Conservation (phyloP, 2,797 vertebrate genomes). For the Pitangus sulphuratus region DNA sequence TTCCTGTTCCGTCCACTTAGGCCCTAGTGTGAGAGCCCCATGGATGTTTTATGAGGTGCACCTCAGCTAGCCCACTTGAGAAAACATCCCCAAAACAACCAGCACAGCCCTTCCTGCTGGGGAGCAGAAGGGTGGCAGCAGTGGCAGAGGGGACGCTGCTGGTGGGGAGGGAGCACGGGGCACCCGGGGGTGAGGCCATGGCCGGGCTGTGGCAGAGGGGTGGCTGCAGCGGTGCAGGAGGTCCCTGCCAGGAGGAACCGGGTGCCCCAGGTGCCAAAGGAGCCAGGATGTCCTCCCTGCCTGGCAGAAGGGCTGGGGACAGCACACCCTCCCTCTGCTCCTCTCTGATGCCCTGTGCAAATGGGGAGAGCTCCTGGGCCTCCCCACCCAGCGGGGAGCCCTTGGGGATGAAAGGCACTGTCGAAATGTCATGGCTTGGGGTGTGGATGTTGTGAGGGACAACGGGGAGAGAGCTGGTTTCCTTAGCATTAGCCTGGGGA, state of each 20-base stretch:
- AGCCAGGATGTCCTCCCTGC: neutral
- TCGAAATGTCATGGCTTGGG: neutral
- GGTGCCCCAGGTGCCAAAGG: neutral
- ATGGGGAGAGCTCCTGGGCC: neutral
- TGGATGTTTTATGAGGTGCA: neutral
- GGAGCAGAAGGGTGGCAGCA: neutral
- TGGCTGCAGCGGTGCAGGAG: neutral
- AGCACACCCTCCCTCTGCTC: neutral
- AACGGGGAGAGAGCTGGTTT: neutral
- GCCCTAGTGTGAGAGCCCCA: neutral
- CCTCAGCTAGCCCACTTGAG: neutral
- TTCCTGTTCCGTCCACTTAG: conserved; percentile 14
- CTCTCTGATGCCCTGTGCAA: accelerated
- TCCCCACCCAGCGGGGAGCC: neutral
- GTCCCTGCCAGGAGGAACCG: neutral
- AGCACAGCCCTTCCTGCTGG: neutral
- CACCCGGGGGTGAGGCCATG: neutral
- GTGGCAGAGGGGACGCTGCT: neutral
- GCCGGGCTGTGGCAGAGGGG: neutral
- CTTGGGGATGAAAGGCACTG: neutral
- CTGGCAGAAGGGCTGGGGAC: neutral
- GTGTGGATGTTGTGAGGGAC: neutral
- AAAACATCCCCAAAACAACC: neutral
- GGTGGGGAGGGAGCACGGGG: accelerated
- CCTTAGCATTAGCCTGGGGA: neutral